Evolutionary conservation across 2,797 vertebrate genomes (phyloP).

Genomic region (Orestias chungarensis): DNA sequence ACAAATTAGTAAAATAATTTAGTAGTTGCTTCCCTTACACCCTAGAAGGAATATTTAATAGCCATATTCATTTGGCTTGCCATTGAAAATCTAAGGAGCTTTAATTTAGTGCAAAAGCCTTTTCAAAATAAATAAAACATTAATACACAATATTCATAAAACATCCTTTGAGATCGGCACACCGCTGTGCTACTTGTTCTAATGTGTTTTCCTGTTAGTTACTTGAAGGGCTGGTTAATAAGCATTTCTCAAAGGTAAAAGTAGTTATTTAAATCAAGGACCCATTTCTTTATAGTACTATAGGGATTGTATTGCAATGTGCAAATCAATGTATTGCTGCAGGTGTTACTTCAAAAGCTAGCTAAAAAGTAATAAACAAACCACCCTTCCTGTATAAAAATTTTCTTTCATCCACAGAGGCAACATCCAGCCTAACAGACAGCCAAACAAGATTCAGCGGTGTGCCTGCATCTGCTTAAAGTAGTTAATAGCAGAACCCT

Average conservation of each 20-base stretch:
- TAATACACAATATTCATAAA: slow-evolving; percentile 62
- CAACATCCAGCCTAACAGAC: slow-evolving; percentile 27
- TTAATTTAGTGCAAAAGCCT: slow-evolving; percentile 46
- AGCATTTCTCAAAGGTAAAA: slow-evolving; percentile 46
- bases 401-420: slow-evolving; percentile 22
- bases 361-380: slow-evolving; percentile 29
- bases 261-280: slow-evolving; percentile 28
- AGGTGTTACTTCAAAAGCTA: slow-evolving; percentile 55
- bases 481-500: slow-evolving; percentile 28
- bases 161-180: slow-evolving; percentile 45
- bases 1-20: slow-evolving; percentile 5
- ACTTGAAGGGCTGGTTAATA: slow-evolving; percentile 33
- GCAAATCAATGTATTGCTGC: slow-evolving; percentile 45
- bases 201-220: slow-evolving; percentile 50
- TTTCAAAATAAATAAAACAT: slow-evolving; percentile 56
- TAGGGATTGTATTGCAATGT: slow-evolving; percentile 25
- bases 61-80: slow-evolving; percentile 26
- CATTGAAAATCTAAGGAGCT: slow-evolving; percentile 71
- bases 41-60: slow-evolving; percentile 62
- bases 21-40: slow-evolving; percentile 41
- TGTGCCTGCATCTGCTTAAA: slow-evolving; percentile 30
- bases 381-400: slow-evolving; percentile 38
- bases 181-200: slow-evolving; percentile 40
- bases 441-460: slow-evolving; percentile 33
- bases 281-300: slow-evolving; percentile 34